Percentiles rank a stretch among this genome's conserved stretches.
Conservation (phyloP, 1,140 invertebrate genomes). For the Macrostomum lignano region DNA sequence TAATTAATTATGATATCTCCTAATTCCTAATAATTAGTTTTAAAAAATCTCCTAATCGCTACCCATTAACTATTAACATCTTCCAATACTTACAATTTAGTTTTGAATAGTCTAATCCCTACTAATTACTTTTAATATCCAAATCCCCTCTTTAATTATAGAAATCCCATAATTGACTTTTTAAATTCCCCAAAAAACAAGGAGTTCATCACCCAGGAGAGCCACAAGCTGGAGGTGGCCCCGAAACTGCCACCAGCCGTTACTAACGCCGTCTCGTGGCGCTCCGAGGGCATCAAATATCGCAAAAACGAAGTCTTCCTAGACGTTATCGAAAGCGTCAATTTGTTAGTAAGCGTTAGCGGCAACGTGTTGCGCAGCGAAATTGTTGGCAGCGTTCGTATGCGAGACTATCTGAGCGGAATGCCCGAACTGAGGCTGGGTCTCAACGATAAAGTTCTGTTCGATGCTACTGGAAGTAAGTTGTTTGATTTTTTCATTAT, state of each 20-base stretch:
- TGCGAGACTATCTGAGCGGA: conserved; percentile 91
- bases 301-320: conserved; percentile 98
- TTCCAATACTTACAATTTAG: too few relatives aligned
- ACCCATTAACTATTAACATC: too few relatives aligned
- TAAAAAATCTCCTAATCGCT: too few relatives aligned
- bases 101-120: too few relatives aligned
- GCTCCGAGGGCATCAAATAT: conserved; percentile 93
- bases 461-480: conserved; percentile 71
- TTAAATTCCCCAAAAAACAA: too few relatives aligned
- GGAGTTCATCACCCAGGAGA: conserved; percentile 84
- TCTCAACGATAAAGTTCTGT: conserved; percentile 90
- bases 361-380: conserved; percentile 88
- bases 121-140: too few relatives aligned
- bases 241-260: conserved; percentile 90
- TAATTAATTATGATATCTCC: too few relatives aligned
- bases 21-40: too few relatives aligned
- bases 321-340: conserved; percentile 96
- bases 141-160: too few relatives aligned
- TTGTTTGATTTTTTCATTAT: conserved; percentile 7
- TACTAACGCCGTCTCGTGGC: conserved; percentile 95
- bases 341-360: conserved; percentile 59
- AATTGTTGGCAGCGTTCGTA: conserved; percentile 93
- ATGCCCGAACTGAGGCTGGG: conserved; percentile 96
- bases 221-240: conserved; percentile 83
- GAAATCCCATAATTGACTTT: too few relatives aligned